phyloP scores from a whole-genome alignment of 2,888 invertebrate species.

The Lutraria lutraria region DNA sequence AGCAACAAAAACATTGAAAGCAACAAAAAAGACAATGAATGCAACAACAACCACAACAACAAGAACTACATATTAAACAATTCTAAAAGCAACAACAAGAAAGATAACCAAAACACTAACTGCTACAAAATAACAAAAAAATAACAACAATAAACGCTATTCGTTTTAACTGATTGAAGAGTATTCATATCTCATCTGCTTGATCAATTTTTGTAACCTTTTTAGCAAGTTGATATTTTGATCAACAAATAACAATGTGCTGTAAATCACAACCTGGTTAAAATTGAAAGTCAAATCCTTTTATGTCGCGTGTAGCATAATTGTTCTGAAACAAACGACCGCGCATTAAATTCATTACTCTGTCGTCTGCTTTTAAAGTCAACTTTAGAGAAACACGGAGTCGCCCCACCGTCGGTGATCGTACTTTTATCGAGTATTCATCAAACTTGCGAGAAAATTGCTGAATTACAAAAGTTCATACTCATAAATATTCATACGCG shows the following conservation, averaged over 20 bases:
- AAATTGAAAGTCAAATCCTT: not conserved
- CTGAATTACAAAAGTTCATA: slow-evolving; percentile 11
- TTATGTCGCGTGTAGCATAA: slow-evolving; percentile 16
- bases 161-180: not conserved
- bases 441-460: slow-evolving; percentile 1
- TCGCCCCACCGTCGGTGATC: slow-evolving; percentile 32
- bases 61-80: too few species aligned
- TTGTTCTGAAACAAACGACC: slow-evolving; percentile 16
- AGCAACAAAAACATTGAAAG: too few species aligned
- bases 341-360: not conserved
- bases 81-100: too few species aligned
- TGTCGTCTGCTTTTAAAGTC: not conserved
- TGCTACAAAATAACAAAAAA: too few species aligned
- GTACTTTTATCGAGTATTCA: slow-evolving; percentile 3
- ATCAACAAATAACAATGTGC: slow-evolving; percentile 8
- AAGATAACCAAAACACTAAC: too few species aligned
- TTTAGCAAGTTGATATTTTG: slow-evolving; percentile 23
- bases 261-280: not conserved
- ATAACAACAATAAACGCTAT: not conserved
- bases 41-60: too few species aligned
- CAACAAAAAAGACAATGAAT: too few species aligned
- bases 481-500: slow-evolving; percentile 15
- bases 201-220: slow-evolving; percentile 11
- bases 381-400: not conserved
- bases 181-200: not conserved